Conservation (phyloP, 1,140 invertebrate species). For the Trichonephila clavata region DNA sequence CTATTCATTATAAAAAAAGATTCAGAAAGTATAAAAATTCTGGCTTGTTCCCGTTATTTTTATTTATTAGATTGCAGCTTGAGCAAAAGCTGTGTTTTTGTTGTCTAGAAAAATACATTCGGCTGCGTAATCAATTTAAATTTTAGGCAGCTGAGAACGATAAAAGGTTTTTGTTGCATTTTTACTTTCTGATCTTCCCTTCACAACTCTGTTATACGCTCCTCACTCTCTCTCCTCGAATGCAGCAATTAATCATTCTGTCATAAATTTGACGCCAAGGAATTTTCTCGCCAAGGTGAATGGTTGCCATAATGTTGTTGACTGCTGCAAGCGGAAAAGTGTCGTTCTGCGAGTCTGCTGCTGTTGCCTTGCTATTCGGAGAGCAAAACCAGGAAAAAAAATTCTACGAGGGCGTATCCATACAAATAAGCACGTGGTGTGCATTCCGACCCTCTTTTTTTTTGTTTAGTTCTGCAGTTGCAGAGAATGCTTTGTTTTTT, state of each 20-base stretch:
- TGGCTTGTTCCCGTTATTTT: neutral
- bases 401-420: neutral
- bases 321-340: constrained; percentile 34
- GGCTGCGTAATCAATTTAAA: neutral
- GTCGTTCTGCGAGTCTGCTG: neutral
- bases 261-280: constrained; percentile 52
- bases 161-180: neutral
- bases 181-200: neutral
- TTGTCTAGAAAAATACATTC: neutral
- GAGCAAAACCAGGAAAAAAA: neutral
- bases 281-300: constrained; percentile 35
- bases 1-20: neutral
- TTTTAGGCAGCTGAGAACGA: neutral
- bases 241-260: constrained; percentile 52
- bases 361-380: neutral
- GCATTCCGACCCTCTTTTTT: neutral
- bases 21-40: neutral
- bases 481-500: too few species aligned
- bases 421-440: constrained; percentile 28
- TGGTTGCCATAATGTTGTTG: constrained; percentile 32
- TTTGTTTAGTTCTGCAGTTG: too few species aligned
- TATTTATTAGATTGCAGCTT: neutral
- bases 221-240: neutral
- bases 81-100: neutral
- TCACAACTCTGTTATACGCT: neutral